Evolutionary conservation across 2,797 vertebrate species (phyloP), one percentile per base, ranked within the genome.

Genomic region (Amphiprion clarkii): DNA sequence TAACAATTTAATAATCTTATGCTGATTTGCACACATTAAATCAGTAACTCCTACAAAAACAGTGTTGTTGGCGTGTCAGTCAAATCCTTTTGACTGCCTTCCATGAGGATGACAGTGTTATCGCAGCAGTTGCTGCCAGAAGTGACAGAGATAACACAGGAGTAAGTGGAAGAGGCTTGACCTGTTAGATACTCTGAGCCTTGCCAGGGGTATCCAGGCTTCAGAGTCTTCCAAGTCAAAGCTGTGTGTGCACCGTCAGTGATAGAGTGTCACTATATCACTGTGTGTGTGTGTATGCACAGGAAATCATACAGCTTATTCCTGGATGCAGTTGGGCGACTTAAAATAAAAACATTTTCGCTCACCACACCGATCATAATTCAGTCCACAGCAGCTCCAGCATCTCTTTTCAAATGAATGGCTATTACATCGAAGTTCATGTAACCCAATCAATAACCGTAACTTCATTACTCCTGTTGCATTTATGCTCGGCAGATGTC

Each of bases 401-500:
- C 84, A 68, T 89, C 71, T 76, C 70, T 89, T 83, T 88, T 79
- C 83, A 84, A 88, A 85, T 82, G 82, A 90, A 87, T 85, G 71
- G 86, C 86, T 84, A 87, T 90, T 90, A 84, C 86, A 88, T 71
- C 77, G 78, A 71, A 78, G 88, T 94, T 87, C 81, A 82, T 90
- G 91, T 89, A 90, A 84, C 84, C 85, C 74, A 91, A 95, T 95
- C 94, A 94, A 92, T 93, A 92, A 93, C 87, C 60, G 74, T 68
- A 89, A 92, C 79, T 94, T 93, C 94, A 95, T 95, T 94, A 93
- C 80, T 93, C 78, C 75, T 83, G 69, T 85, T 92, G 86, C 91
- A 89, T 87, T 93, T 94, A 86, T 88, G 90, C 80, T 87, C 83
- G 78, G 89, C 86, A 84, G 76, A 87, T 89, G 90, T 94, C 93